Evolutionary conservation across 2,888 invertebrate genomes (phyloP), one percentile per base, ranked within the genome.

Genomic region (Eumacrocentrus americanus): DNA sequence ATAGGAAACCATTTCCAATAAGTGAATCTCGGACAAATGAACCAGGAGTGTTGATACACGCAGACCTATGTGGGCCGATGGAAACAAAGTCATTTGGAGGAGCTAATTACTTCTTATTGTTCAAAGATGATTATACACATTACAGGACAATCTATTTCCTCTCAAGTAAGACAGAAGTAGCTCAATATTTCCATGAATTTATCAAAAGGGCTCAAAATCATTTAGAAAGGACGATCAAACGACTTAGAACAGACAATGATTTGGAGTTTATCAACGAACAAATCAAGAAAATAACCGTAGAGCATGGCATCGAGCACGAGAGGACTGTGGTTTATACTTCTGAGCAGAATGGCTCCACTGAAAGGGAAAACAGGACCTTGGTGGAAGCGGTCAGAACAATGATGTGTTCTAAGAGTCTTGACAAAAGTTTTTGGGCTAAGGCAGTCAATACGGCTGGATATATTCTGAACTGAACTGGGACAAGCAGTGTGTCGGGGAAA

Each of bases 351-450:
- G 66, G 67, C 1, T 18, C 54, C 2, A 58, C 56, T 3, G 68
- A 78, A 42, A 48, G 77, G 9, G 76, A 77, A 42, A 69, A 67
- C 1, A 40, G 77, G 0, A 75, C 75, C 0, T 66, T 77, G 1
- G 68, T 75, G 61, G 69, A 70, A 29, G 62, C 65, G 14, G 66
- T 66, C 7, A 47, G 62, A 9, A 29, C 29, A 4, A 6, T 29
- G 9, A 4, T 29, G 29, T 6, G 4, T 29, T 29, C 29, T 9
- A 29, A 29, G 29, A 9, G 9, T 29, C 29, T 29, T 6, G 29
- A 29, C 29, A 29, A 29, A 9, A 29, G 29, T 6, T 9, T 29
- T 9, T 29, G 29, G 29, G 23, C 40, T 11, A 65, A 69, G 46
- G 58, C 66, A 20, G 34, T 69, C 60, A 46, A 68, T 63, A 67